phyloP scores from a whole-genome alignment of 1,140 invertebrate species.

The Drosophila murphyi region DNA sequence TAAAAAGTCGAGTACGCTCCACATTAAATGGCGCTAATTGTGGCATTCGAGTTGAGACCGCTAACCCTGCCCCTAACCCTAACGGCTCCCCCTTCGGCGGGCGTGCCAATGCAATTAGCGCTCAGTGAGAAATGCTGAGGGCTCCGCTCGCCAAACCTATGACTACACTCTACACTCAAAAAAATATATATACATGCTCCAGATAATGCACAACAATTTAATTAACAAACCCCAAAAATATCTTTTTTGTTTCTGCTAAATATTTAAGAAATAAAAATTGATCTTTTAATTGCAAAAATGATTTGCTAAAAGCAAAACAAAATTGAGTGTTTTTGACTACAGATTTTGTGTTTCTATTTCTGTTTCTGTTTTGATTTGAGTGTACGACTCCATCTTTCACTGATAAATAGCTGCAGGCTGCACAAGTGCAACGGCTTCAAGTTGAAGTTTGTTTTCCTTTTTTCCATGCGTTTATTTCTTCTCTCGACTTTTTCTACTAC shows the following conservation, averaged over 20 bases:
- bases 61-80: neutral
- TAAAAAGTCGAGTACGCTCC: slow-evolving; percentile 80
- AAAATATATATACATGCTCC: neutral
- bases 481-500: neutral
- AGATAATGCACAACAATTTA: too few species aligned
- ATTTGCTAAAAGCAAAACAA: too few species aligned
- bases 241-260: too few species aligned
- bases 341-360: neutral
- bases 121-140: slow-evolving; percentile 31
- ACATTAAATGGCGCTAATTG: slow-evolving; percentile 83
- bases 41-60: slow-evolving; percentile 52
- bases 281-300: too few species aligned
- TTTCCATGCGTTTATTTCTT: neutral
- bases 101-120: slow-evolving; percentile 81
- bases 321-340: too few species aligned
- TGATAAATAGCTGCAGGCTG: slow-evolving; percentile 51
- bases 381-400: slow-evolving; percentile 22
- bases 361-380: neutral
- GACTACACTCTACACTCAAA: slow-evolving; percentile 11
- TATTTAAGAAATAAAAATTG: too few species aligned
- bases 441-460: slow-evolving; percentile 70
- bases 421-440: slow-evolving; percentile 63
- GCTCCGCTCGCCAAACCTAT: slow-evolving; percentile 1
- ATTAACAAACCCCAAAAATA: too few species aligned
- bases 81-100: slow-evolving; percentile 11